Conservation (phyloP, 2,797 vertebrate genomes). For the Dipus sagitta region DNA sequence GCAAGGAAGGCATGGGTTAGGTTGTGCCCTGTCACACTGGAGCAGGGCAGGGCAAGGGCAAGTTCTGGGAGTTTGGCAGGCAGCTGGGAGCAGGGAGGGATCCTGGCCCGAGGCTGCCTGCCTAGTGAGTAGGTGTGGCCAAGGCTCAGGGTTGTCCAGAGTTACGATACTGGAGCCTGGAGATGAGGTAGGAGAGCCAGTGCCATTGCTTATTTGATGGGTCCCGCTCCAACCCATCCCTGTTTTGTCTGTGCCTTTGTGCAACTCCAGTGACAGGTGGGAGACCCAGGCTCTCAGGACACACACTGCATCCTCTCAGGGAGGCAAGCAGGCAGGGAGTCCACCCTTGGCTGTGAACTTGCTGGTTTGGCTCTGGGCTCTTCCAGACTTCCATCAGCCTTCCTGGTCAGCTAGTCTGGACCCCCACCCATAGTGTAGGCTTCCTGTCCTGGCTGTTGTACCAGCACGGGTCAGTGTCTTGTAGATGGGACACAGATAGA, state of each 20-base stretch:
- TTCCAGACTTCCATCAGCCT: not conserved
- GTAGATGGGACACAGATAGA: conserved; percentile 95
- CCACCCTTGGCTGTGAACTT: not conserved
- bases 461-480: conserved; percentile 95
- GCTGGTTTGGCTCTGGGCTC: not conserved
- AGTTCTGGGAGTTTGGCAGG: not conserved
- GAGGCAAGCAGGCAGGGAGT: not conserved
- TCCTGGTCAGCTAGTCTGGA: not conserved
- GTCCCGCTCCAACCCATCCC: not conserved
- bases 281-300: not conserved
- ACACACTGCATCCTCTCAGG: not conserved
- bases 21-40: not conserved
- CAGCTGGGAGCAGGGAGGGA: not conserved
- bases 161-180: not conserved
- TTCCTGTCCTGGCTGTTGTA: conserved; percentile 79
- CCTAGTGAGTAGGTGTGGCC: not conserved
- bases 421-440: not conserved
- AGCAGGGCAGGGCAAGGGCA: not conserved
- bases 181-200: not conserved
- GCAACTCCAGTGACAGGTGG: not conserved
- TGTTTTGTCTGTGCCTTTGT: not conserved
- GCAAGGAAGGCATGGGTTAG: conserved; percentile 34
- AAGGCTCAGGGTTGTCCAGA: conserved; percentile 6
- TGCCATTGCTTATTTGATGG: not conserved
- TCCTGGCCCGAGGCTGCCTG: not conserved